phyloP scores from a whole-genome alignment of 2,797 vertebrate species.

The Enteromius unitaeniatus region DNA sequence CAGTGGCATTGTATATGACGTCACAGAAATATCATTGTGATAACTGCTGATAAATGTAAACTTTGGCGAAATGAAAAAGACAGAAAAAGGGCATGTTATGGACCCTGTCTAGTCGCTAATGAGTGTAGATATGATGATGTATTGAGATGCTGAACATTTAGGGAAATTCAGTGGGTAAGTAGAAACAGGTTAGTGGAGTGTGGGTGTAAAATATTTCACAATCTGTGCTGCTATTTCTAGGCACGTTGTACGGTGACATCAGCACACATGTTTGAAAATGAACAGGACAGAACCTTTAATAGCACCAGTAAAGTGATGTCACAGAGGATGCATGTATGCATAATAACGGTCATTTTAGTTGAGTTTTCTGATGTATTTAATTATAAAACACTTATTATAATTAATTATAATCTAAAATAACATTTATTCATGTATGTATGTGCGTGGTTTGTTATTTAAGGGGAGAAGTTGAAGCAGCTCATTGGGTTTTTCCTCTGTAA shows the following conservation, averaged over 20 bases:
- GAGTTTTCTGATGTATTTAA: too few relatives aligned
- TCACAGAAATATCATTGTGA: neutral
- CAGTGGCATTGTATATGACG: neutral
- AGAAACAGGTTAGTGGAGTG: neutral
- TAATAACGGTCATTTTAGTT: too few relatives aligned
- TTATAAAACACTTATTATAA: too few relatives aligned
- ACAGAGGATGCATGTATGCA: neutral
- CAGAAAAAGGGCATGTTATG: too few relatives aligned
- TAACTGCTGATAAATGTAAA: neutral
- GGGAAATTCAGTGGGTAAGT: neutral
- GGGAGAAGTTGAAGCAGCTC: too few relatives aligned
- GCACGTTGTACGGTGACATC: fast-evolving
- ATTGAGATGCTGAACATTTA: neutral
- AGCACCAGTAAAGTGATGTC: neutral
- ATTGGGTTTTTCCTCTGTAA: too few relatives aligned
- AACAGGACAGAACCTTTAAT: neutral
- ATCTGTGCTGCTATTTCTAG: neutral
- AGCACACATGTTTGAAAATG: neutral
- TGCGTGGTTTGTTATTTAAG: too few relatives aligned
- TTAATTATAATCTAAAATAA: too few relatives aligned
- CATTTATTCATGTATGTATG: too few relatives aligned
- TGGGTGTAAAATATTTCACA: neutral
- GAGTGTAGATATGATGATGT: neutral
- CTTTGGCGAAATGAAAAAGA: neutral
- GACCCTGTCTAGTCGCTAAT: neutral